Percentiles rank a stretch among this genome's conserved stretches.
Evolutionary conservation across 1,140 invertebrate genomes (phyloP).

Genomic region (Eumeta japonica): DNA sequence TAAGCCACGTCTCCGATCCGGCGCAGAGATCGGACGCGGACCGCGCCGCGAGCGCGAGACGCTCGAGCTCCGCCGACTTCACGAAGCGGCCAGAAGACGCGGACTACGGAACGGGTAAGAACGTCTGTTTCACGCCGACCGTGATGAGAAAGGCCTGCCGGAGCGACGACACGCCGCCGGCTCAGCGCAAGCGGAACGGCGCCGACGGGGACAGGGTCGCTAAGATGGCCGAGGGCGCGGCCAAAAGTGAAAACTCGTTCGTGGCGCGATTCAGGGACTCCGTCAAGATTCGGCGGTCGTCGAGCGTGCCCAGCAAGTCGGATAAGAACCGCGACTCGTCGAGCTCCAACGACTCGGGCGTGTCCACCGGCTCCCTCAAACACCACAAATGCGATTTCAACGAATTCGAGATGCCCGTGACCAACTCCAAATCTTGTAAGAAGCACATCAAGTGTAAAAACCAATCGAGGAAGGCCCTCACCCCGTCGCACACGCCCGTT

Average conservation of each 20-base stretch:
- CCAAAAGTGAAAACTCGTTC: conserved; percentile 36
- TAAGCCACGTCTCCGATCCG: conserved; percentile 44
- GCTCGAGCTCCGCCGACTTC: conserved; percentile 53
- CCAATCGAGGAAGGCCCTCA: conserved; percentile 35
- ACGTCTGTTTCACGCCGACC: conserved; percentile 41
- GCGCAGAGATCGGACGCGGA: conserved; percentile 42
- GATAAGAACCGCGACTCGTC: conserved; percentile 70
- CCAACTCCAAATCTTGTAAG: conserved; percentile 51
- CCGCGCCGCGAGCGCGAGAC: conserved; percentile 36
- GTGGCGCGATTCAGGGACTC: conserved; percentile 53
- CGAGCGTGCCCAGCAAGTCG: conserved; percentile 70
- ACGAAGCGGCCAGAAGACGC: conserved; percentile 45
- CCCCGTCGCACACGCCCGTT: conserved; percentile 60
- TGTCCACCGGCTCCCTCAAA: conserved; percentile 64
- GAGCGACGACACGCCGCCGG: conserved; percentile 38
- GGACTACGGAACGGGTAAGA: conserved; percentile 29
- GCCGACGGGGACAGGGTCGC: conserved; percentile 14
- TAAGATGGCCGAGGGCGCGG: conserved; percentile 32
- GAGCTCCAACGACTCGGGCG: conserved; percentile 74
- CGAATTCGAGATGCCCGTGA: conserved; percentile 65
- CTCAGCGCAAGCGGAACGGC: conserved; percentile 15
- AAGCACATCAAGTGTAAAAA: conserved; percentile 48
- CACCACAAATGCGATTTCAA: conserved; percentile 63
- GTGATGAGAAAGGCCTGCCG: conserved; percentile 35
- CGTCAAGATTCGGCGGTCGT: conserved; percentile 72